phyloP scores from a whole-genome alignment of 2,797 vertebrate species.

The Ctenopoma kingsleyae region DNA sequence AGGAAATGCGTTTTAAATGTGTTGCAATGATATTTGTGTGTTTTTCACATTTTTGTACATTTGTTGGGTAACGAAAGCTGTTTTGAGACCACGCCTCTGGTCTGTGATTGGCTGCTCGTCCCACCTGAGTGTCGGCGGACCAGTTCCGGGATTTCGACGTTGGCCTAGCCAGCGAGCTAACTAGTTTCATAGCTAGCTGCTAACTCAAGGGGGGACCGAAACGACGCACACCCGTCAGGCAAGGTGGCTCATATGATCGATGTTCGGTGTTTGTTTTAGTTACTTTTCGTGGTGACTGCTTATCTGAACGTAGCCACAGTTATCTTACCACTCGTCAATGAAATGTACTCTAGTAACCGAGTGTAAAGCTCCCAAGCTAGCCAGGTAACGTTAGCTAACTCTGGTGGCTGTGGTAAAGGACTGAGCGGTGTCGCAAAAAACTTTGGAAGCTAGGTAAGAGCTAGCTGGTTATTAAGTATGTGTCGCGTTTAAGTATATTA shows the following conservation, averaged over 20 bases:
- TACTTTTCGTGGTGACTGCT: background rate
- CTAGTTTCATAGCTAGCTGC: slow-evolving; percentile 65
- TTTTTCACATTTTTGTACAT: background rate
- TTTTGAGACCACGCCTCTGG: slow-evolving; percentile 26
- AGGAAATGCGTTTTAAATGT: background rate
- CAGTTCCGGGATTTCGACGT: slow-evolving; percentile 82
- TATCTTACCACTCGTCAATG: background rate
- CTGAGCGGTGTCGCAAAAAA: slow-evolving; percentile 70
- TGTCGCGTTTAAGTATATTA: background rate
- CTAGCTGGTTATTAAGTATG: slow-evolving; percentile 17
- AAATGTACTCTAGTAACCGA: slow-evolving; percentile 28
- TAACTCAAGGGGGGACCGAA: slow-evolving; percentile 67
- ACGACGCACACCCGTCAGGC: slow-evolving; percentile 42
- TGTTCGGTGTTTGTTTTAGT: slow-evolving; percentile 30
- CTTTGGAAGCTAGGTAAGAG: slow-evolving; percentile 60
- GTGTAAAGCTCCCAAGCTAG: slow-evolving; percentile 45
- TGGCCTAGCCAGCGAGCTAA: slow-evolving; percentile 78
- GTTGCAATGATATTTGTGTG: background rate
- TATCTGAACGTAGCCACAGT: background rate
- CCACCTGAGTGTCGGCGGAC: slow-evolving; percentile 65
- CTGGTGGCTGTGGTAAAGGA: slow-evolving; percentile 64
- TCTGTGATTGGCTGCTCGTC: slow-evolving; percentile 66
- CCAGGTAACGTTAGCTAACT: slow-evolving; percentile 68
- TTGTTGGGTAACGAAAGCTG: background rate
- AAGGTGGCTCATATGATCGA: slow-evolving; percentile 28